Base-by-base conservation (phyloP, 2,888 invertebrate species). In the Calameuta pallipes region DNA sequence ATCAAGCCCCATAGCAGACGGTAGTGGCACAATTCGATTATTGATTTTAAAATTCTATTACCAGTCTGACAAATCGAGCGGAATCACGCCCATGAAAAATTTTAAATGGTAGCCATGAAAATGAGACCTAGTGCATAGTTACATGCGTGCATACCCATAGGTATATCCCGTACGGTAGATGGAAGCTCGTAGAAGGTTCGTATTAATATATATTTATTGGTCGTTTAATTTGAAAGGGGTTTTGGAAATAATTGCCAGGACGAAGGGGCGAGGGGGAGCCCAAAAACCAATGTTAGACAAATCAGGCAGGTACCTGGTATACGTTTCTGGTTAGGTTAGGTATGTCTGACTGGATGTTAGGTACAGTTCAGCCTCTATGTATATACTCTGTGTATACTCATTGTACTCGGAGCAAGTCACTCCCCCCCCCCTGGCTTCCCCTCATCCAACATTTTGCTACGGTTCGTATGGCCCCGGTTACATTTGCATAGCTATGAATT, bases 171-270 rank as follows among this genome's bases (percentile, higher is more conserved):
- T 30, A 34, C 13, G 34, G 4, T 4, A 15, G 11, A 33, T 15
- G 11, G 33, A 37, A 71, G n/a, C 31, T 76, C 30, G 71, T 75
- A 76, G 79, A 41, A 77, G 73, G 76, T 75, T 77, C 75, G 76
- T 78, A 77, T 77, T 82, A 81, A 82, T 82, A 82, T 56, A 56
- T 82, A 82, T 82, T 82, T 81, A 82, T 82, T 82, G 76, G 78
- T 78, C 78, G 81, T 81, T 80, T 78, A 78, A 80, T 80, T 79
- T 75, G 77, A 71, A 71, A 34, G 71, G 34, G 71, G 15, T 23
- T 33, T 31, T 34, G 71, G 9, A 9, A 23, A 56, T 56, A 15
- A 56, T 23, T 15, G 9, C 6, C 9, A 6, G 9, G 23, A 23
- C 23, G 23, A 9, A 23, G 56, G 23, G 23, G 23, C 4, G 56